A percentile compares a stretch with the other conserved stretches of the same genome.
Evolutionary conservation across 2,888 invertebrate genomes (phyloP).

Genomic region (Thyatira batis): DNA sequence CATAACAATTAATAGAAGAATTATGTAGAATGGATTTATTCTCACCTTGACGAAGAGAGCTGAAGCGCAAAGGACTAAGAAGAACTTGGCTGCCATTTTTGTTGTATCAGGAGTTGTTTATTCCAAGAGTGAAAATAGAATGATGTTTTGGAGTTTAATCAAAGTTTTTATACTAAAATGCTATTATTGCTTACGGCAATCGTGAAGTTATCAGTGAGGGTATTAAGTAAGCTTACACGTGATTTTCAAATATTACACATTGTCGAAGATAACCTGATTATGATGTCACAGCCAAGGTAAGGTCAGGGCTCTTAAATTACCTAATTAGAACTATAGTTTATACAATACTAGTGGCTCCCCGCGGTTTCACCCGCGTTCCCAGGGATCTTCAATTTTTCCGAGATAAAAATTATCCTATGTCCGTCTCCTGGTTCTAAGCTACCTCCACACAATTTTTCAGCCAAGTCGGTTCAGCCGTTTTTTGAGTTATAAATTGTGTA

Average conservation of each 20-base stretch:
- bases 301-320: neutral
- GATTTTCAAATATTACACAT: neutral
- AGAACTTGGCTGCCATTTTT: constrained; percentile 12
- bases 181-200: neutral
- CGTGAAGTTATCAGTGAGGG: too few relatives aligned
- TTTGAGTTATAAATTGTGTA: too few relatives aligned
- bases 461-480: too few relatives aligned
- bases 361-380: too few relatives aligned
- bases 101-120: neutral
- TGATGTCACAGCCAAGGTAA: neutral
- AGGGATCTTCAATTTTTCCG: too few relatives aligned
- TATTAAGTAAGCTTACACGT: neutral
- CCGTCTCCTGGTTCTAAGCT: too few relatives aligned
- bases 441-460: too few relatives aligned
- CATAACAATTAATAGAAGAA: too few relatives aligned
- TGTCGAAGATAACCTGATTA: neutral
- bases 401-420: too few relatives aligned
- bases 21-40: too few relatives aligned
- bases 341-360: too few relatives aligned
- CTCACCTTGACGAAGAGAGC: constrained; percentile 10
- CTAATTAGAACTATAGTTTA: too few relatives aligned
- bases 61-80: constrained; percentile 19
- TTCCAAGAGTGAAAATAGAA: neutral
- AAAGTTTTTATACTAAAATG: neutral
- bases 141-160: neutral